Evolutionary conservation across 2,888 invertebrate species (phyloP).

Genomic region (Linnaemya vulpina): DNA sequence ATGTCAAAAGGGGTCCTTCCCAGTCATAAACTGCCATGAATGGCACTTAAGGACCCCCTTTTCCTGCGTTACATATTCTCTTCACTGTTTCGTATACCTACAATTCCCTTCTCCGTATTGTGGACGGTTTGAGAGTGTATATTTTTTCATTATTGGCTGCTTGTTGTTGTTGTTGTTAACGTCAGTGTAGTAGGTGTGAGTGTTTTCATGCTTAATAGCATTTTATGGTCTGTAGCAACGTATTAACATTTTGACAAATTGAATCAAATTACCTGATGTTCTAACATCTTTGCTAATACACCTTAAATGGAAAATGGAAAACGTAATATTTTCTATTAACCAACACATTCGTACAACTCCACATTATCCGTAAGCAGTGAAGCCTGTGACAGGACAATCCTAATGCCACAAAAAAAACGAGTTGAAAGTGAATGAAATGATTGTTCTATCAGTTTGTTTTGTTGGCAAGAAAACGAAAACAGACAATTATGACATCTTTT

Average conservation of each 20-base stretch:
- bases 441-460: slow-evolving; percentile 9
- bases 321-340: slow-evolving; percentile 26
- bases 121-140: slow-evolving; percentile 4
- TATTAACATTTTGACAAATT: slow-evolving; percentile 69
- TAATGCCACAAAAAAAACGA: slow-evolving; percentile 20
- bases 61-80: background rate
- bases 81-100: background rate
- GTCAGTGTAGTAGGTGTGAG: slow-evolving; percentile 15
- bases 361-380: slow-evolving; percentile 13
- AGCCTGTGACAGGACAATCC: slow-evolving; percentile 30
- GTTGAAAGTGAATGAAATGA: slow-evolving; percentile 27
- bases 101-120: background rate
- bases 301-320: slow-evolving; percentile 38
- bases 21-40: slow-evolving; percentile 51
- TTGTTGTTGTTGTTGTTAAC: background rate
- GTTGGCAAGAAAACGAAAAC: slow-evolving; percentile 20
- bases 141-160: slow-evolving; percentile 51
- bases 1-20: background rate
- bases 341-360: slow-evolving; percentile 17
- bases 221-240: slow-evolving; percentile 58
- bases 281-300: slow-evolving; percentile 45
- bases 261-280: slow-evolving; percentile 67
- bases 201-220: slow-evolving; percentile 54
- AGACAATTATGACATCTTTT: slow-evolving; percentile 1
- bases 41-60: slow-evolving; percentile 35